Conservation (phyloP, 2,888 invertebrate species). For the Quadriops clusia region DNA sequence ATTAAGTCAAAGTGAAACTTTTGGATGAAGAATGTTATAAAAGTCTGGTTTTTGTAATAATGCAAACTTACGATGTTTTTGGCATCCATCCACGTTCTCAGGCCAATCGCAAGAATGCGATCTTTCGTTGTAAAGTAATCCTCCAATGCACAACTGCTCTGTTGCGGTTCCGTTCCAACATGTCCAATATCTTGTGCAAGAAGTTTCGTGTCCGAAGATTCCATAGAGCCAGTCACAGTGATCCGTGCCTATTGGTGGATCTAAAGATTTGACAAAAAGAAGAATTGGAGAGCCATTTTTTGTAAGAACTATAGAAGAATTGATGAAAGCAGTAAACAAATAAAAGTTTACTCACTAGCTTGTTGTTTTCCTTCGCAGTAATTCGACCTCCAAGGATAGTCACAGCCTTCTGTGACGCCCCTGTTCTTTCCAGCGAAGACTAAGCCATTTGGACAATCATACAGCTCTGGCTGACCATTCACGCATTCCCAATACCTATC, state of each 20-base stretch:
- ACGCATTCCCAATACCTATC: constrained; percentile 82
- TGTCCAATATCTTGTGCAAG: constrained; percentile 87
- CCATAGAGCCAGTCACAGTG: constrained; percentile 90
- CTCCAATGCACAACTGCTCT: constrained; percentile 85
- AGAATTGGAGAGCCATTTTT: background rate
- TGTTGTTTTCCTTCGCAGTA: constrained; percentile 76
- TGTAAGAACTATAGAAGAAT: background rate
- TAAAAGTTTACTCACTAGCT: constrained; percentile 44
- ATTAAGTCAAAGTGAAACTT: too few species aligned
- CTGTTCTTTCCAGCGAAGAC: constrained; percentile 82
- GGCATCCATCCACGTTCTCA: constrained; percentile 85
- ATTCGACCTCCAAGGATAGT: constrained; percentile 81
- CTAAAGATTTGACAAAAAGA: constrained; percentile 33
- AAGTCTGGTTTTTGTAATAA: too few species aligned
- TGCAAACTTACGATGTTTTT: constrained; percentile 91
- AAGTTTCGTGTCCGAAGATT: constrained; percentile 87
- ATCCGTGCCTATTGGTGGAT: constrained; percentile 71
- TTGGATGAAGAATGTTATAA: too few species aligned
- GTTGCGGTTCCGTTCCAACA: constrained; percentile 92
- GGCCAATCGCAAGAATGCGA: constrained; percentile 92
- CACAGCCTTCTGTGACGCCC: constrained; percentile 80
- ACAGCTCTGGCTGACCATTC: constrained; percentile 67
- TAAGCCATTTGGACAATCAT: constrained; percentile 83
- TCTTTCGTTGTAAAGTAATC: constrained; percentile 79
- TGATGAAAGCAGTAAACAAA: constrained; percentile 2